Base-by-base conservation (phyloP, 2,888 invertebrate species). In the Cryptosula pallasiana region DNA sequence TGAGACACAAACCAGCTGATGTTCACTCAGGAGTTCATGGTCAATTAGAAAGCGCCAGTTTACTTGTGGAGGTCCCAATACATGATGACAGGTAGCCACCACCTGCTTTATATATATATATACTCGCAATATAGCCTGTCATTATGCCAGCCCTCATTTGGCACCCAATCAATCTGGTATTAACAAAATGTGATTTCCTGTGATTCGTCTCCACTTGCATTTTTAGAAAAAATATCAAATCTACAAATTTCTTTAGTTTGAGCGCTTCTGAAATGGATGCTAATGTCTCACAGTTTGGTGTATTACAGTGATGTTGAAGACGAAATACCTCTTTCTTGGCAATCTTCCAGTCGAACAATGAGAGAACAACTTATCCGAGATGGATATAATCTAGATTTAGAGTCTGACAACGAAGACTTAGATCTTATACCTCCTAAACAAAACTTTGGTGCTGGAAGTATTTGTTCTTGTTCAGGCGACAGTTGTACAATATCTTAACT, bases 341-440 rank as follows among this genome's bases (percentile, higher is more conserved):
- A 82, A 72, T 79, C 81, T 69, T 82, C 84, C 29, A 87, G 87
- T 72, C 86, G 86, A 77, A 88, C 88, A 77, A 85, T 88, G 70
- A 87, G 87, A 5, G 87, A 88, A 77, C 88, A 88, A 74, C 86
- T 89, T 75, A 88, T 88, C 72, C 87, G 88, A 76, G 88, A 88
- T 78, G 85, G 85, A 23, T 85, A 85, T 76, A 87, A 88, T 78
- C 81, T 88, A 83, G 88, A 88, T 83, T 86, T 89, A 80, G 88
- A 88, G 73, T 88, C 88, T 1, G 87, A 86, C 76, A 87, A 86
- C 76, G 86, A 86, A 76, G 87, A 87, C 76, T 81, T 87, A 74
- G 86, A 87, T 77, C 81, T 87, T 32, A 85, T 87, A 75, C 87
- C 87, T 29, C 87, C 87, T 34, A 82, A 85, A 74, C 77, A 86